Evolutionary conservation across 2,888 invertebrate genomes (phyloP).

Genomic region (Acrobasis suavella): DNA sequence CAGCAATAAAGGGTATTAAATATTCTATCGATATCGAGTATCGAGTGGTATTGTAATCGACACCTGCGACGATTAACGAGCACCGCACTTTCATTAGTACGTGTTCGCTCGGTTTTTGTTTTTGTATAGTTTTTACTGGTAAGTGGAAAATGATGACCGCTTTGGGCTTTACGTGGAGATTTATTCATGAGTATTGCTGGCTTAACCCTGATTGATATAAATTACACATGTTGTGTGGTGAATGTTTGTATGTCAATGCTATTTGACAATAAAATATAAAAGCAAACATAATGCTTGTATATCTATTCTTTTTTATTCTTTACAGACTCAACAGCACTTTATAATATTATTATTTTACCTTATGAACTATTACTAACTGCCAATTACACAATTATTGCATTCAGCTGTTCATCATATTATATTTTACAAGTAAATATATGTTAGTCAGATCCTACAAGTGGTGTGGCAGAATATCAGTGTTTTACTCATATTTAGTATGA

Average conservation of each 20-base stretch:
- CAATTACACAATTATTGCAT: no score
- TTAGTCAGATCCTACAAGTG: no score
- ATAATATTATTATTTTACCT: no score
- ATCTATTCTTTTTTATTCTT: no score
- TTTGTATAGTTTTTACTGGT: slow-evolving; percentile 25
- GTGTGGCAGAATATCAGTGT: no score
- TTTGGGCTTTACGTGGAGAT: slow-evolving; percentile 8
- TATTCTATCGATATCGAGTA: slow-evolving; percentile 51
- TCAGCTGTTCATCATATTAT: no score
- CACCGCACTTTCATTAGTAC: slow-evolving; percentile 55
- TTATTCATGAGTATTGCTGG: slow-evolving; percentile 4
- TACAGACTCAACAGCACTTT: no score
- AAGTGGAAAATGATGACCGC: slow-evolving; percentile 16
- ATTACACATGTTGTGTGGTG: neutral
- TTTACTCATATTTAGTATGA: no score
- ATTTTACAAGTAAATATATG: no score
- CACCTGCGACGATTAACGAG: slow-evolving; percentile 70
- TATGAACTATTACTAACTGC: no score
- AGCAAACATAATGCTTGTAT: neutral
- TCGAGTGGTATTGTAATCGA: slow-evolving; percentile 54
- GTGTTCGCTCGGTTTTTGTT: slow-evolving; percentile 28
- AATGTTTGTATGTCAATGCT: neutral
- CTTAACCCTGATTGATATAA: neutral
- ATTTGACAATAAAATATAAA: neutral
- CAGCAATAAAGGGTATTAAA: slow-evolving; percentile 46